phyloP scores from a whole-genome alignment of 2,797 vertebrate genomes.

The Echiichthys vipera region DNA sequence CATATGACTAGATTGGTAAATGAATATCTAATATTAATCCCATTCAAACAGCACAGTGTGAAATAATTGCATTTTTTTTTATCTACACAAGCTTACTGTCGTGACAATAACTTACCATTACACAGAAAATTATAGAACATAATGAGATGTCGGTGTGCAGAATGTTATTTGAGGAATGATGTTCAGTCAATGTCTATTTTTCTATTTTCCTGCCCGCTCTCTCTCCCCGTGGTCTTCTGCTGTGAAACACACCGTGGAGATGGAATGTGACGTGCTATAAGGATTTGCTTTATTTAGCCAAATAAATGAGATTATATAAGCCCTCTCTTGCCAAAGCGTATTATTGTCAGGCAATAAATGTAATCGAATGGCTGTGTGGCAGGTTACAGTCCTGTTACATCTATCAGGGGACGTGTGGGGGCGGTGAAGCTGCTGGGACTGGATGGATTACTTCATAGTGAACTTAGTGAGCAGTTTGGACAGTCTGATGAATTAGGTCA shows the following conservation, averaged over 20 bases:
- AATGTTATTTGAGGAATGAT: constrained; percentile 50
- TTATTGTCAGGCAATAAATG: constrained; percentile 52
- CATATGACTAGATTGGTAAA: constrained; percentile 27
- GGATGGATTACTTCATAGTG: too few relatives aligned
- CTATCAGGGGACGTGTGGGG: not conserved
- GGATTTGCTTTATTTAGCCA: constrained; percentile 71
- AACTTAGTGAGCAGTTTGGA: too few relatives aligned
- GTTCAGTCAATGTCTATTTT: constrained; percentile 58
- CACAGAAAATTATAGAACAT: constrained; percentile 46
- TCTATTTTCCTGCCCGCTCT: constrained; percentile 51
- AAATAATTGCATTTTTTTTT: constrained; percentile 48
- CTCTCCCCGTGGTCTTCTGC: constrained; percentile 23
- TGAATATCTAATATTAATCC: constrained; percentile 38
- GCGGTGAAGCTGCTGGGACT: not conserved
- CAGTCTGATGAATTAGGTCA: too few relatives aligned
- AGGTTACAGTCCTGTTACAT: constrained; percentile 18
- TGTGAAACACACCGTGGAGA: constrained; percentile 50
- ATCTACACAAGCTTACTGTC: constrained; percentile 33
- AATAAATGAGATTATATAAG: constrained; percentile 77
- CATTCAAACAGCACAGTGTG: constrained; percentile 37
- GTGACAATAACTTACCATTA: constrained; percentile 23
- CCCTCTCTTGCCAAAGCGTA: constrained; percentile 39
- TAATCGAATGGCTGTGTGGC: constrained; percentile 16
- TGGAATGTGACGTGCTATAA: constrained; percentile 63
- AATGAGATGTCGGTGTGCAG: constrained; percentile 60